Evolutionary conservation across 2,113 vertebrate species (phyloP).

Genomic region (rabbit (Oryctolagus cuniculus)): mOryCun1.1 NC_091434.1:59343001-59343500

Average conservation of each 20-base stretch:
- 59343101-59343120: not conserved
- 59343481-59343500: conserved; percentile 38
- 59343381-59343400: conserved; percentile 36
- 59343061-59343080: not conserved
- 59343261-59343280: not conserved
- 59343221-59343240: not conserved
- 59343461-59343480: not conserved
- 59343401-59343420: not conserved
- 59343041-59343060: not conserved
- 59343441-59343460: conserved; percentile 43
- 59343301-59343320: not conserved
- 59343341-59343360: conserved; percentile 27
- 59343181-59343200: not conserved
- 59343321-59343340: not conserved
- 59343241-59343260: conserved; percentile 9
- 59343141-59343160: conserved; percentile 1
- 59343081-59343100: not conserved
- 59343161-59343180: not conserved
- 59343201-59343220: not conserved
- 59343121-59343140: not conserved
- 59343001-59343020: not conserved
- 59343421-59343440: not conserved
- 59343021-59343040: not conserved
- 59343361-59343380: not conserved
- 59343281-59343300: not conserved